Conservation (phyloP, 1,140 invertebrate genomes). For the Drosophila parvula region DNA sequence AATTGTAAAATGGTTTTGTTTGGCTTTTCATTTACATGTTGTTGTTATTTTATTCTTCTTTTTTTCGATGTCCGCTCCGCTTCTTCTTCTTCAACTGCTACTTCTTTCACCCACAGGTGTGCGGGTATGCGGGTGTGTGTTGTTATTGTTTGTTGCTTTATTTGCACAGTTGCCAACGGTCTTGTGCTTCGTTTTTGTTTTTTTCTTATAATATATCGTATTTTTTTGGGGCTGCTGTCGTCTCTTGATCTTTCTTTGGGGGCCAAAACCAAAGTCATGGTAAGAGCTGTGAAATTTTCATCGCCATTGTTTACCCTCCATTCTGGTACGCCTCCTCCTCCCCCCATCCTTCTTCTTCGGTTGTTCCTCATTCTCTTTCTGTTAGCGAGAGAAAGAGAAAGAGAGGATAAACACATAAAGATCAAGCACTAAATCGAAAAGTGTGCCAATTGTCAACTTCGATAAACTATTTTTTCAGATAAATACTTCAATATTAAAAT, state of each 20-base stretch:
- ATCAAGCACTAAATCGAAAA: slow-evolving; percentile 45
- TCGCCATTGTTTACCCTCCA: slow-evolving; percentile 33
- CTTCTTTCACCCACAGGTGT: slow-evolving; percentile 34
- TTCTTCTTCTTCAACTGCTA: slow-evolving; percentile 11
- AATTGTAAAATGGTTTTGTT: slow-evolving; percentile 74
- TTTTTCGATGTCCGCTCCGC: slow-evolving; percentile 18
- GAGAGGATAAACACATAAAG: slow-evolving; percentile 27
- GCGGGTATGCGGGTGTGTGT: slow-evolving; percentile 25
- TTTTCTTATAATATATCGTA: slow-evolving; percentile 14
- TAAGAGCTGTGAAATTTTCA: slow-evolving; percentile 52
- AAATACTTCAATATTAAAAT: not conserved
- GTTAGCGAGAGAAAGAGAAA: not conserved
- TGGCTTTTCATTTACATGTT: slow-evolving; percentile 75
- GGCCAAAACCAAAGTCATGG: slow-evolving; percentile 47
- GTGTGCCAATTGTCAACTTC: slow-evolving; percentile 72
- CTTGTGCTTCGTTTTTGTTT: slow-evolving; percentile 32
- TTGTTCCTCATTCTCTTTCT: slow-evolving; percentile 1
- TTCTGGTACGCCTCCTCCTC: slow-evolving; percentile 2
- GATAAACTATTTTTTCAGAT: too few species aligned
- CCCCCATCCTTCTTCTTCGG: not conserved
- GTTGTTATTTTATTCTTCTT: slow-evolving; percentile 33
- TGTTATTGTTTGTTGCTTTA: slow-evolving; percentile 47
- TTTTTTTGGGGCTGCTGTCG: slow-evolving; percentile 32
- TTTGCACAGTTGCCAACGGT: slow-evolving; percentile 64
- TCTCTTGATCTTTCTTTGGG: slow-evolving; percentile 30